A percentile compares a stretch with the other conserved stretches of the same genome.
Evolutionary conservation across 2,888 invertebrate genomes (phyloP).

Genomic region (Oscheius onirici): DNA sequence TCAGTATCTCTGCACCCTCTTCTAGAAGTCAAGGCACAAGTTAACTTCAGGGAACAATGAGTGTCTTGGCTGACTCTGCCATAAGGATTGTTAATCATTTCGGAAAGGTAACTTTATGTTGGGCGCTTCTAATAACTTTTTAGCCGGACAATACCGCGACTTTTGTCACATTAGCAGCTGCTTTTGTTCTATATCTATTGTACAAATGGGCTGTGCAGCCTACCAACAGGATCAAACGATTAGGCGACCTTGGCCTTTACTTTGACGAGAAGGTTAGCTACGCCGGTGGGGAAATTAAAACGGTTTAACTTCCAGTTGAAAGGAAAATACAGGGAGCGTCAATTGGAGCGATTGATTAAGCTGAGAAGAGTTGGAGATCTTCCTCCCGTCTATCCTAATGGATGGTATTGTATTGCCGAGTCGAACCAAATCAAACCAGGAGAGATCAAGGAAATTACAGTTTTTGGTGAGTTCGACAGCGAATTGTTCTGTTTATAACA

Average conservation of each 20-base stretch:
- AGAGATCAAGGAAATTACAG: slow-evolving; percentile 78
- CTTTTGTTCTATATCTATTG: slow-evolving; percentile 6
- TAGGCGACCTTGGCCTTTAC: slow-evolving; percentile 52
- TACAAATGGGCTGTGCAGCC: slow-evolving; percentile 32
- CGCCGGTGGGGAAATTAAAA: not conserved
- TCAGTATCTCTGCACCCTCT: not conserved
- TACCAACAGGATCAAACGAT: slow-evolving; percentile 44
- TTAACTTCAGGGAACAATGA: not conserved
- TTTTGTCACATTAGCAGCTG: not conserved
- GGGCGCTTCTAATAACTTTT: not conserved
- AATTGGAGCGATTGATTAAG: slow-evolving; percentile 47
- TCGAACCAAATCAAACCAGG: slow-evolving; percentile 77
- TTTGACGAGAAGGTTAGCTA: slow-evolving; percentile 49
- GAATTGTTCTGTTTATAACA: not conserved
- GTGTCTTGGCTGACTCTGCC: not conserved
- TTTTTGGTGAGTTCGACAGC: slow-evolving; percentile 77
- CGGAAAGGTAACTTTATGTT: slow-evolving; percentile 1
- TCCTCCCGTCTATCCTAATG: slow-evolving; percentile 88
- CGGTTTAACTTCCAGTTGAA: slow-evolving; percentile 37
- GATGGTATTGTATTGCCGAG: slow-evolving; percentile 86
- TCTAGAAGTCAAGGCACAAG: not conserved
- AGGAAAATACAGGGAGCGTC: slow-evolving; percentile 47
- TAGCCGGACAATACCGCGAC: slow-evolving; percentile 9
- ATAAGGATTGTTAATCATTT: slow-evolving; percentile 12
- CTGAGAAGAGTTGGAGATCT: slow-evolving; percentile 75